Percentiles rank a stretch among this genome's conserved stretches.
Conservation (phyloP, 2,797 vertebrate species). For the Coluber constrictor region DNA sequence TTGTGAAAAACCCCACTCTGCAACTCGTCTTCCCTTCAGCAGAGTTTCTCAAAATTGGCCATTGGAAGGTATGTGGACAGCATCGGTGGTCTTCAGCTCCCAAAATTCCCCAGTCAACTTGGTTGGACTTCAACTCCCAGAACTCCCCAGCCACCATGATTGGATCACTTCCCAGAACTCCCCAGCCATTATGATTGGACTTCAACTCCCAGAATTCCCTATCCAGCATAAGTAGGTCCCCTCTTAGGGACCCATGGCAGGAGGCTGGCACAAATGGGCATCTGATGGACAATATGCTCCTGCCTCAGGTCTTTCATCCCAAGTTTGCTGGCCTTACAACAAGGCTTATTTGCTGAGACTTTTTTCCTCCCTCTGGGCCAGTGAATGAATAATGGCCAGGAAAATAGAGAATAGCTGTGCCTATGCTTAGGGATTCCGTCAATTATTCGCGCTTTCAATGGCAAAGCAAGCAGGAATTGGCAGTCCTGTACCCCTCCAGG, state of each 20-base stretch:
- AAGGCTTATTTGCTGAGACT: not conserved
- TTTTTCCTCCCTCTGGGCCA: not conserved
- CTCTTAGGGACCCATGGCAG: not conserved
- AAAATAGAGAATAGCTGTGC: not conserved
- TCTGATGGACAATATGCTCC: not conserved
- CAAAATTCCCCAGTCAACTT: too few relatives aligned
- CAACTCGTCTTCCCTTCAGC: not conserved
- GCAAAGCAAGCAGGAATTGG: too few relatives aligned
- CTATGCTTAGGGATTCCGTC: not conserved
- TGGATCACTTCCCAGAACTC: too few relatives aligned
- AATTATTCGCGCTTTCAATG: not conserved
- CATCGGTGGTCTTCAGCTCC: too few relatives aligned
- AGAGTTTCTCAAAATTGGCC: not conserved
- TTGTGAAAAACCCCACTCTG: not conserved
- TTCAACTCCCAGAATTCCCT: not conserved
- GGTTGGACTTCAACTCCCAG: too few relatives aligned
- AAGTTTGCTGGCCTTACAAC: not conserved
- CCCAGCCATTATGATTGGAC: not conserved
- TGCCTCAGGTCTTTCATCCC: not conserved
- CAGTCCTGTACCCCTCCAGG: too few relatives aligned
- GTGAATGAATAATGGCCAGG: not conserved
- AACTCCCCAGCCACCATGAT: too few relatives aligned
- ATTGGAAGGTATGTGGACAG: not conserved
- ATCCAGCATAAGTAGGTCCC: not conserved
- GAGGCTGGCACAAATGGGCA: not conserved